Evolutionary conservation across 35 echinoderm and acorn worm genomes (phyloP).

Genomic region (Antedon bifida): DNA sequence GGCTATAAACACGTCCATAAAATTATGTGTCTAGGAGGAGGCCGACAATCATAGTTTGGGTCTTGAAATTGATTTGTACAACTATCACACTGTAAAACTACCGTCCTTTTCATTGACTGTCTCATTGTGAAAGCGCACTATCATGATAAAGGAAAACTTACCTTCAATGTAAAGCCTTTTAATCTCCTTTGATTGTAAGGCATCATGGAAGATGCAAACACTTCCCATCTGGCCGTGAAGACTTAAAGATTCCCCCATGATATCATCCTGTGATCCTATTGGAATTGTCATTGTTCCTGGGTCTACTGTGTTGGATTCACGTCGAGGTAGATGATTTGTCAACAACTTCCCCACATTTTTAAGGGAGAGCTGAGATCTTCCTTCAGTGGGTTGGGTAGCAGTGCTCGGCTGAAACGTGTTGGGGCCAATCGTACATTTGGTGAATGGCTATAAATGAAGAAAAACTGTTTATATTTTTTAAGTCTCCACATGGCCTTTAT

Average conservation of each 20-base stretch:
- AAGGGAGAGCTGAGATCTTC: background rate
- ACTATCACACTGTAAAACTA: no score
- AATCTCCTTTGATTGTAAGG: slow-evolving; percentile 48
- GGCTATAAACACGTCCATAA: no score
- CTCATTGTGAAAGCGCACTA: no score
- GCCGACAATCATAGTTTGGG: no score
- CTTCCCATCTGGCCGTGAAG: slow-evolving; percentile 89
- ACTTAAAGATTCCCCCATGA: slow-evolving; percentile 52
- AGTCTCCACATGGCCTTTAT: no score
- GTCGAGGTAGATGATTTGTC: background rate
- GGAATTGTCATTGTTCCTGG: slow-evolving; percentile 35
- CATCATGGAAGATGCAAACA: slow-evolving; percentile 87
- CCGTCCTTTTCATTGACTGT: no score
- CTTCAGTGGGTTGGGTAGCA: background rate
- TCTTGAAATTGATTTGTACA: no score
- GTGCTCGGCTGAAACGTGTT: background rate
- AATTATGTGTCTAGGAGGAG: no score
- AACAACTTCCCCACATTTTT: background rate
- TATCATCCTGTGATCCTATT: slow-evolving; percentile 49
- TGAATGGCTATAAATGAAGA: background rate
- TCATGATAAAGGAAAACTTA: slow-evolving; percentile 7
- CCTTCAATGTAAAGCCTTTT: slow-evolving; percentile 69
- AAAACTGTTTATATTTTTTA: background rate
- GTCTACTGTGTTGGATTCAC: slow-evolving; percentile 1
- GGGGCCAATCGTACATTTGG: background rate